These are phyloP conservation scores for Corbicula japonica DNA, from an alignment of 2,888 invertebrate genomes.

Conservation along the genomic window DNA sequence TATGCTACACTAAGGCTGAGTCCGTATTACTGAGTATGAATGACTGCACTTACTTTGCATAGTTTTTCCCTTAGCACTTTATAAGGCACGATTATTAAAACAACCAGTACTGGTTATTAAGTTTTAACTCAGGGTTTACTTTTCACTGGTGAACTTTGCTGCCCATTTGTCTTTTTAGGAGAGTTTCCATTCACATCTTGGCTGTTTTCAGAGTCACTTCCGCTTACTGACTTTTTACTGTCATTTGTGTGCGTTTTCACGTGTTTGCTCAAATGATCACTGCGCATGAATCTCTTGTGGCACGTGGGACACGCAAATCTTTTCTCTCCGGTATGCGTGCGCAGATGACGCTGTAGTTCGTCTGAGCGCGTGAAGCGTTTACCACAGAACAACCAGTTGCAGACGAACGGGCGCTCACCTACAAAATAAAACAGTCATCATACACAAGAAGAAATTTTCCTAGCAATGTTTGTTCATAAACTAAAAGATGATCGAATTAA, in stretches of 20 bases:
- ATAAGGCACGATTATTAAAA: too few relatives aligned
- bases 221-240: constrained; percentile 75
- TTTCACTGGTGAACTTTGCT: constrained; percentile 43
- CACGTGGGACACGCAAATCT: constrained; percentile 95
- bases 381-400: constrained; percentile 99
- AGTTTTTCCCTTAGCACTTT: too few relatives aligned
- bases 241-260: constrained; percentile 91
- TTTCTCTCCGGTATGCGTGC: constrained; percentile 97
- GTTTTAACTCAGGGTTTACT: constrained; percentile 16
- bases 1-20: too few relatives aligned
- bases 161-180: constrained; percentile 26
- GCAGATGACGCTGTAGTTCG: constrained; percentile 97
- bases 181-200: constrained; percentile 55
- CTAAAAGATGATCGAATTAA: too few relatives aligned
- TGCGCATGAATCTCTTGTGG: constrained; percentile 96
- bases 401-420: constrained; percentile 98
- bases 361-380: constrained; percentile 98
- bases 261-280: constrained; percentile 98
- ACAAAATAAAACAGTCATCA: constrained; percentile 86
- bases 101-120: too few relatives aligned
- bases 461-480: too few relatives aligned
- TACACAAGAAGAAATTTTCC: too few relatives aligned
- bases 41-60: too few relatives aligned
- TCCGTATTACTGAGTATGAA: too few relatives aligned
- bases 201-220: constrained; percentile 75